Evolutionary conservation across 2,113 vertebrate genomes (phyloP).

Genomic region (Crotalus tigris): DNA sequence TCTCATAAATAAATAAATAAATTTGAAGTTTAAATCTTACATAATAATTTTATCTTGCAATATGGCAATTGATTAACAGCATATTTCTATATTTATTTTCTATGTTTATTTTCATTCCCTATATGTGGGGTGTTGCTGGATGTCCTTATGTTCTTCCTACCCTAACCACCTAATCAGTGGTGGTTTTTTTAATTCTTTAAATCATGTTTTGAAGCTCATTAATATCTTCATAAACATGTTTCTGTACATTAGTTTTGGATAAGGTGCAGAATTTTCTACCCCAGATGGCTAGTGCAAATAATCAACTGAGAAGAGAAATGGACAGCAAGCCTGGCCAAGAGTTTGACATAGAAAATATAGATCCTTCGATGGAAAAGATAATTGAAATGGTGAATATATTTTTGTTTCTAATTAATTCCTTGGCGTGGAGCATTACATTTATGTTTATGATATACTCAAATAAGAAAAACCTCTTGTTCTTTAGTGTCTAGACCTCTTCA

Average conservation of each 20-base stretch:
- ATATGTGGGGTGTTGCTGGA: background rate
- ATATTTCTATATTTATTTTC: background rate
- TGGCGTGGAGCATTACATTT: background rate
- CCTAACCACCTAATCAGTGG: too few species aligned
- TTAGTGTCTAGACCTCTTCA: background rate
- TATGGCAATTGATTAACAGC: background rate
- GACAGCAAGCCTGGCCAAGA: conserved; percentile 67
- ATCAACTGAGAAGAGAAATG: conserved; percentile 81
- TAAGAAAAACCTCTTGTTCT: background rate
- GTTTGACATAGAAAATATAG: conserved; percentile 86
- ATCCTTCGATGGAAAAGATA: conserved; percentile 71
- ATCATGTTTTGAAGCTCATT: background rate
- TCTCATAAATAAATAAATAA: too few species aligned
- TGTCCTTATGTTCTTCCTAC: background rate
- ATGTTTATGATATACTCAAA: background rate
- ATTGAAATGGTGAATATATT: conserved; percentile 85
- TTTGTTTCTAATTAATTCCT: background rate
- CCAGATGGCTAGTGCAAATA: conserved; percentile 86
- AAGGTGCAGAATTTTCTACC: conserved; percentile 87
- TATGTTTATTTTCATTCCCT: background rate
- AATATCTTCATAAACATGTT: background rate
- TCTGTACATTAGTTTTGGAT: conserved; percentile 77
- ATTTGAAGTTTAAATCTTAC: background rate
- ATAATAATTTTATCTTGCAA: background rate
- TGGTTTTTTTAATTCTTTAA: background rate